These are phyloP conservation scores for Esox masquinongy DNA, from an alignment of 2,797 vertebrate genomes.

Conservation along the genomic window DNA sequence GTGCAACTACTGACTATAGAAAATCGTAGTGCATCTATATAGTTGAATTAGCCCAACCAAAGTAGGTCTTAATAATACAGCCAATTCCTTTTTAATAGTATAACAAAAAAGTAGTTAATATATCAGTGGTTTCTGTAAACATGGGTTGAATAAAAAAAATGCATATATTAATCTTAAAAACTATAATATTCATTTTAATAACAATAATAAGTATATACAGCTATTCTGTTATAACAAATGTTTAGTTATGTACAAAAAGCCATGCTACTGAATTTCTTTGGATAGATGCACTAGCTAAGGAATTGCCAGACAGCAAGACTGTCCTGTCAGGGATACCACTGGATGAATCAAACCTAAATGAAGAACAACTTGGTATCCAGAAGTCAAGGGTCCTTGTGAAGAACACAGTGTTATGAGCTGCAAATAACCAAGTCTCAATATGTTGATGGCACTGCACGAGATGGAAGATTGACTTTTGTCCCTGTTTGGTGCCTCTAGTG, in stretches of 20 bases:
- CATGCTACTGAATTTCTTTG: not conserved
- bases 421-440: constrained; percentile 35
- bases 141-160: too few relatives aligned
- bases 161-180: too few relatives aligned
- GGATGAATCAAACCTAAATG: not conserved
- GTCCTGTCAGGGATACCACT: not conserved
- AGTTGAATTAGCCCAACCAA: not conserved
- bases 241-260: not conserved
- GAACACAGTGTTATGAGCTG: not conserved
- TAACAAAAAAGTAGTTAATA: not conserved
- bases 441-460: constrained; percentile 26
- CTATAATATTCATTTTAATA: too few relatives aligned
- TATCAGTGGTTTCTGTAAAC: not conserved
- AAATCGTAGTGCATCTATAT: not conserved
- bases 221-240: not conserved
- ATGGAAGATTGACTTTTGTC: constrained; percentile 46
- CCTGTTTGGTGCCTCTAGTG: constrained; percentile 55
- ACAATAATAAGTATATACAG: not conserved
- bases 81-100: not conserved
- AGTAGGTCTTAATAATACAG: not conserved
- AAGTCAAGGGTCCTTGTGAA: constrained; percentile 24
- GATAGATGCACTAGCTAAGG: not conserved
- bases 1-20: not conserved
- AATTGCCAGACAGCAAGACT: not conserved
- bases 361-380: not conserved